Conservation (phyloP, 2,888 invertebrate genomes). For the Temnothorax ravouxi region DNA sequence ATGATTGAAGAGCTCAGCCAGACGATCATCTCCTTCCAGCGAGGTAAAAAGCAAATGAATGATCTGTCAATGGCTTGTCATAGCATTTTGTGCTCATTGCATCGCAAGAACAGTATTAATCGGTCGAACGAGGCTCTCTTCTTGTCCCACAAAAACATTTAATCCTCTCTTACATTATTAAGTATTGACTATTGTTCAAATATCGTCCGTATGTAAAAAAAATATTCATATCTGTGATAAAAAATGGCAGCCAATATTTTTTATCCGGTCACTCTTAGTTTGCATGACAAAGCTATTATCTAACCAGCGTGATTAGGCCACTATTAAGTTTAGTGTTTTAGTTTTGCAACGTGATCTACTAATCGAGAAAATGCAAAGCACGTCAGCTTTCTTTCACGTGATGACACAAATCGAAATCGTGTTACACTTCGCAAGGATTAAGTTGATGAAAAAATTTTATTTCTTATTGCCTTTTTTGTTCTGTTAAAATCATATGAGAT, state of each 20-base stretch:
- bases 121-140: background rate
- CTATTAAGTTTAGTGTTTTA: constrained; percentile 9
- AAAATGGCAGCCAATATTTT: background rate
- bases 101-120: constrained; percentile 69
- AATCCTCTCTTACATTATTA: constrained; percentile 8
- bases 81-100: constrained; percentile 78
- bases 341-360: constrained; percentile 17
- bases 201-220: background rate
- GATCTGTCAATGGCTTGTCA: constrained; percentile 78
- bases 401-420: constrained; percentile 37
- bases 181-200: background rate
- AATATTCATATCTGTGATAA: background rate
- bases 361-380: constrained; percentile 22
- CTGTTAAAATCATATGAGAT: background rate
- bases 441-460: background rate
- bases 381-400: constrained; percentile 26
- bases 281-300: constrained; percentile 35
- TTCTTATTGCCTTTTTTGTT: constrained; percentile 16
- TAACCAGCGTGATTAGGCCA: constrained; percentile 31
- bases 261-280: constrained; percentile 8
- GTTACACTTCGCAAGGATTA: background rate
- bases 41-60: constrained; percentile 91
- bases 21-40: constrained; percentile 99
- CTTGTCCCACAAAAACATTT: background rate
- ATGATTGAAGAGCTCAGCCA: constrained; percentile 99